Evolutionary conservation across 2,113 vertebrate genomes (phyloP).

Genomic region (Salvator merianae): DNA sequence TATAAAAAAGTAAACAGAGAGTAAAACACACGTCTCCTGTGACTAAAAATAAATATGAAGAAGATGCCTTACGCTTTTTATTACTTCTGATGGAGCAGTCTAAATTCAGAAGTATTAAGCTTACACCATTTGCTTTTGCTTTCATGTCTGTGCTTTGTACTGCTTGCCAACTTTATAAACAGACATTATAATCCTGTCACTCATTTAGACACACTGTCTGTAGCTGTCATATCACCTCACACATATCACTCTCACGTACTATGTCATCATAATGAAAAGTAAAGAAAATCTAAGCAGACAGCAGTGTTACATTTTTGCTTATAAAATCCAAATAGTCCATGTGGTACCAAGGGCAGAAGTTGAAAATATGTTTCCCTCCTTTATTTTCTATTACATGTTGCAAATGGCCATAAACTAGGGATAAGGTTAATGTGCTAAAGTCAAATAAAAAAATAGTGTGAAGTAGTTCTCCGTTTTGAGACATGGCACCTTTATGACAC

Average conservation of each 20-base stretch:
- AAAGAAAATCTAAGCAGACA: conserved; percentile 25
- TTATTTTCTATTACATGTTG: not conserved
- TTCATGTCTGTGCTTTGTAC: not conserved
- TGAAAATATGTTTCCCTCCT: not conserved
- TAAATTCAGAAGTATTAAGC: not conserved
- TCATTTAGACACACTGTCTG: not conserved
- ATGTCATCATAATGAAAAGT: conserved; percentile 23
- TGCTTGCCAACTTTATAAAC: conserved; percentile 15
- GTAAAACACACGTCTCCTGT: not conserved
- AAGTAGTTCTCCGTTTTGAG: too few species aligned
- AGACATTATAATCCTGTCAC: conserved; percentile 3
- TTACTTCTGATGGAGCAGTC: conserved; percentile 13
- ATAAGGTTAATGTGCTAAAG: not conserved
- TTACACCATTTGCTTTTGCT: not conserved
- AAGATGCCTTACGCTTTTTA: conserved; percentile 11
- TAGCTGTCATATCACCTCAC: conserved; percentile 18
- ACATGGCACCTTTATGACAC: too few species aligned
- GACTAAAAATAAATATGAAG: conserved; percentile 5
- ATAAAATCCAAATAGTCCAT: not conserved
- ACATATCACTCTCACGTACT: conserved; percentile 8
- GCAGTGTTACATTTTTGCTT: conserved; percentile 5
- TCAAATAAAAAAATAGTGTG: not conserved
- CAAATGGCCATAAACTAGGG: not conserved
- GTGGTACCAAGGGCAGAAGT: not conserved
- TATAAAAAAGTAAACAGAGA: not conserved